Percentiles rank a stretch among this genome's conserved stretches.
Conservation (phyloP, 53 echinoderm and acorn worm species). For the Crossaster papposus region DNA sequence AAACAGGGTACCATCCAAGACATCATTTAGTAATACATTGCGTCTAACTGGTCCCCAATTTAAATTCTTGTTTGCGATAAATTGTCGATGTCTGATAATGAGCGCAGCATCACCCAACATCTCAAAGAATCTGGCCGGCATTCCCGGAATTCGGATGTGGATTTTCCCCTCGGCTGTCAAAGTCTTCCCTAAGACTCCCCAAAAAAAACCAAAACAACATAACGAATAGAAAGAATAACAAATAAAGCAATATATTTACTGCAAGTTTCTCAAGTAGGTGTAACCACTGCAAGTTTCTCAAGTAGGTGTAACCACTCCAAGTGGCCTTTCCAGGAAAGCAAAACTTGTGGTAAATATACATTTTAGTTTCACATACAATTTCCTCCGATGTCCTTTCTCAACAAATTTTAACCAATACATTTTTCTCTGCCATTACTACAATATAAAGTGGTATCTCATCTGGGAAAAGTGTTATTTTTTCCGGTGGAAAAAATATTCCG, state of each 20-base stretch:
- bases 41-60: neutral
- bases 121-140: constrained; percentile 14
- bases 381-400: too few species aligned
- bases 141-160: constrained; percentile 52
- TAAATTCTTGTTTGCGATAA: neutral
- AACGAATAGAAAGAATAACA: neutral
- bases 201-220: neutral
- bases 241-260: neutral
- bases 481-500: too few species aligned
- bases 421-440: too few species aligned
- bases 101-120: constrained; percentile 4
- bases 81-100: neutral
- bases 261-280: too few species aligned
- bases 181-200: constrained; percentile 4
- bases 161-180: constrained; percentile 36
- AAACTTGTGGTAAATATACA: too few species aligned
- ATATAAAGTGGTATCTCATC: too few species aligned
- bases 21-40: neutral
- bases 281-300: too few species aligned
- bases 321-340: neutral
- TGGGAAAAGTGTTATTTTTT: too few species aligned
- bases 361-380: too few species aligned
- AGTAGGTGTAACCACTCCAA: too few species aligned
- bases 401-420: too few species aligned
- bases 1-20: neutral